Evolutionary conservation across 2,113 vertebrate species (phyloP).

Genomic region (Sterrhoptilus dennistouni): DNA sequence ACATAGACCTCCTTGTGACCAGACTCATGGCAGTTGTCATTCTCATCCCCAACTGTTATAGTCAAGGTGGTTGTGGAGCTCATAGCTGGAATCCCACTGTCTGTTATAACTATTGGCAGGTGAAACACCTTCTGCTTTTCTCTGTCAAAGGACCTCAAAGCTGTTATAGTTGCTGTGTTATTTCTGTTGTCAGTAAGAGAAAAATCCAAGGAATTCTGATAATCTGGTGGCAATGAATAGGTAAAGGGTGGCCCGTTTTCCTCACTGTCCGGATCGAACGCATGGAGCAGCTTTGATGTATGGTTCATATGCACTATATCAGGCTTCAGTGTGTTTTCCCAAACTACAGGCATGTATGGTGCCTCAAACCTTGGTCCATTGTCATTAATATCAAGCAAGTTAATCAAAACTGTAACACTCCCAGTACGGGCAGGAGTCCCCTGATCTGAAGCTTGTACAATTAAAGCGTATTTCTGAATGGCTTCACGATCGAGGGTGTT

Average conservation of each 20-base stretch:
- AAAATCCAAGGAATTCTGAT: constrained; percentile 80
- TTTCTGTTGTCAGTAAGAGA: constrained; percentile 86
- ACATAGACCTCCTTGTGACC: constrained; percentile 85
- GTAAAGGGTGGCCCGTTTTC: constrained; percentile 85
- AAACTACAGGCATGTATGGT: constrained; percentile 80
- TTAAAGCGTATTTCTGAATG: constrained; percentile 73
- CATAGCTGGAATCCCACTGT: constrained; percentile 82
- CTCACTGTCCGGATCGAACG: constrained; percentile 77
- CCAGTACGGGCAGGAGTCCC: constrained; percentile 79
- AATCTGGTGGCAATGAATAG: constrained; percentile 76
- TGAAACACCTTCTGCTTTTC: constrained; percentile 85
- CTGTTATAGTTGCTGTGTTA: constrained; percentile 82
- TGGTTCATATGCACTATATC: constrained; percentile 81
- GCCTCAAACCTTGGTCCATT: constrained; percentile 87
- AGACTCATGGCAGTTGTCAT: constrained; percentile 83
- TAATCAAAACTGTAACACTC: constrained; percentile 79
- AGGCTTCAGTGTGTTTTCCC: constrained; percentile 81
- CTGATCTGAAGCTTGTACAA: constrained; percentile 83
- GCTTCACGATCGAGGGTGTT: constrained; percentile 80
- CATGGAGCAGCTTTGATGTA: constrained; percentile 80
- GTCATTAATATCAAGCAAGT: constrained; percentile 86
- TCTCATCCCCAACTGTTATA: constrained; percentile 86
- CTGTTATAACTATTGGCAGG: constrained; percentile 83
- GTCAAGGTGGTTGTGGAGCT: constrained; percentile 85
- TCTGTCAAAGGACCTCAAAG: constrained; percentile 85